Evolutionary conservation across 2,797 vertebrate genomes (phyloP), one percentile per base, ranked within the genome.

Genomic region (Gila robusta): DNA sequence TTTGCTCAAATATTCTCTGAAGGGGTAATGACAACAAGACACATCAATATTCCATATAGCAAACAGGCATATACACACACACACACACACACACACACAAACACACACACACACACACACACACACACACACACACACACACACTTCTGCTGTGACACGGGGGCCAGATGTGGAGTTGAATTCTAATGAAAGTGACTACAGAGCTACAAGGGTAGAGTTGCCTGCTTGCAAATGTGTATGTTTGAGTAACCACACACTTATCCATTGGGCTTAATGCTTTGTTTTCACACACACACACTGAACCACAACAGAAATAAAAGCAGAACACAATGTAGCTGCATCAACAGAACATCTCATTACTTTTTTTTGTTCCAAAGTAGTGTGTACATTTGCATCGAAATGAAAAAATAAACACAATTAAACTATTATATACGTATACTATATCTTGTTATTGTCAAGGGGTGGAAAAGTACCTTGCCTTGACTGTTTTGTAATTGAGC

Each of bases 261-360:
- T 86, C 86, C 88, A 59, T 74, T 71, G 84, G 76, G 84, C 39
- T 84, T 83, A 87, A 44, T 66, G 41, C 86, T 82, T 83, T 87
- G 87, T 87, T 88, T 89, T 86, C 76, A n/a, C 66, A 62, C 70
- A 62, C 66, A 69, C 56, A 81, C 56, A 81, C 71, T 6, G 23
- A 77, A 81, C 77, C 41, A 79, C 72, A 79, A 82, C 78, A 52
- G 73, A 86, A 86, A 88, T 86, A 88, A 70, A 85, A 85, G 87
- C 76, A 69, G 59, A 81, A 85, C 41, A 62, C 70, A 84, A 62
- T 81, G 74, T 77, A 79, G 35, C 66, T 79, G 79, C 66, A 85
- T 78, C 32, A 88, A 86, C 83, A 88, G 80, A 84, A 74, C 21
- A 77, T 79, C 62, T 67, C 80, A 76, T 88, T 84, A 87, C 71